Evolutionary conservation across 1,140 invertebrate species (phyloP).

Genomic region (fruit fly (Drosophila melanogaster)): DNA sequence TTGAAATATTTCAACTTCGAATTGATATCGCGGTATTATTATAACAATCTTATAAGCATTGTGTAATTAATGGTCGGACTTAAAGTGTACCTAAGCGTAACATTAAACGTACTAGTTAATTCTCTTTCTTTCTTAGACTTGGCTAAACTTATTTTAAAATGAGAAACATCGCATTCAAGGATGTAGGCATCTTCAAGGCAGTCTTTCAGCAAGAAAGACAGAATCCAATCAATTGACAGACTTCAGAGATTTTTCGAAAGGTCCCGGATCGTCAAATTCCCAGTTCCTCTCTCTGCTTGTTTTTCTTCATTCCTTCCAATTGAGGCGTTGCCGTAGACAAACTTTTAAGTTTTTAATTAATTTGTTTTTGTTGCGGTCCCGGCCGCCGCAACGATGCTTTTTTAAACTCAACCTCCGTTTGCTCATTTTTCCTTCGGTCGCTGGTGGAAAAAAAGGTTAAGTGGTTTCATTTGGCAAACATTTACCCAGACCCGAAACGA

Average conservation of each 20-base stretch:
- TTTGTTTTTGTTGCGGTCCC: conserved; percentile 72
- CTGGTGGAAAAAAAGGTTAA: conserved; percentile 69
- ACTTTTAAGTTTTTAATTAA: conserved; percentile 82
- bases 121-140: too few species aligned
- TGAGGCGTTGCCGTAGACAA: conserved; percentile 39
- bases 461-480: conserved; percentile 81
- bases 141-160: too few species aligned
- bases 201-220: not conserved
- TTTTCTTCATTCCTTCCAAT: conserved; percentile 16
- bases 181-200: too few species aligned
- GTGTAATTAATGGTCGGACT: too few species aligned
- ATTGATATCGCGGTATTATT: too few species aligned
- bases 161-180: too few species aligned
- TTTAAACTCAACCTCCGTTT: conserved; percentile 19
- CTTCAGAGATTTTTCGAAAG: conserved; percentile 11
- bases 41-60: too few species aligned
- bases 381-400: conserved; percentile 22
- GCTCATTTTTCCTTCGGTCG: conserved; percentile 52
- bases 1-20: too few species aligned
- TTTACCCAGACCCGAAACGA: conserved; percentile 57
- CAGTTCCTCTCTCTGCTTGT: conserved; percentile 8
- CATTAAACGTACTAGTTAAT: too few species aligned
- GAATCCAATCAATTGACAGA: conserved; percentile 20
- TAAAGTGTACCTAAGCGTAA: too few species aligned
- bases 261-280: conserved; percentile 7